Percentiles rank a stretch among this genome's conserved stretches.
phyloP scores from a whole-genome alignment of 2,797 vertebrate species.

The Cyclopterus lumpus region DNA sequence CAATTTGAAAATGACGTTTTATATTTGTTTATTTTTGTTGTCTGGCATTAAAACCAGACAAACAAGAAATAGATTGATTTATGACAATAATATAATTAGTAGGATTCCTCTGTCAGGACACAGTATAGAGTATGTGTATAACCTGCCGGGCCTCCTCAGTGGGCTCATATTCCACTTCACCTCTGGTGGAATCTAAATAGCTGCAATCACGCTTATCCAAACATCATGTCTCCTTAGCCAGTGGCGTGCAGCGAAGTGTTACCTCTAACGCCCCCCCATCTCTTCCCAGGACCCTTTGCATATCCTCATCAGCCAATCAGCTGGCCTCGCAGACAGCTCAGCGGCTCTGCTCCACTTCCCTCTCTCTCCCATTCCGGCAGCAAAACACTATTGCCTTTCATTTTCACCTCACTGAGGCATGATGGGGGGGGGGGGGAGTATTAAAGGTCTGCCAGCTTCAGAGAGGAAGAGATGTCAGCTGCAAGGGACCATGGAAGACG shows the following conservation, averaged over 20 bases:
- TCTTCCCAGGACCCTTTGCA: conserved; percentile 34
- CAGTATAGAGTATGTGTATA: neutral
- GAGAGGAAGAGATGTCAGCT: conserved; percentile 52
- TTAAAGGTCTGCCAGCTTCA: conserved; percentile 49
- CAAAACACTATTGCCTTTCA: conserved; percentile 59
- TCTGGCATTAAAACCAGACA: neutral
- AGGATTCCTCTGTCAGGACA: neutral
- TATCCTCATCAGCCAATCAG: conserved; percentile 44
- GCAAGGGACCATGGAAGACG: conserved; percentile 32
- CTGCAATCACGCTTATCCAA: conserved; percentile 64
- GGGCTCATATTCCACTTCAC: neutral
- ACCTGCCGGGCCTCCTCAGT: neutral
- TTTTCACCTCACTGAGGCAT: conserved; percentile 59
- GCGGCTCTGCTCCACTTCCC: conserved; percentile 39
- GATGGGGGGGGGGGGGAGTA: neutral
- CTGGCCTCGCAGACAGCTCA: conserved; percentile 33
- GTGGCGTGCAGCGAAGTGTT: conserved; percentile 32
- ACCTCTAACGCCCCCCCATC: conserved; percentile 30
- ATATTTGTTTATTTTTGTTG: neutral
- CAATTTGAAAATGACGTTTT: neutral
- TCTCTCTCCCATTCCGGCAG: conserved; percentile 34
- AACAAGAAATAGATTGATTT: neutral
- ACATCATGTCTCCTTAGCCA: conserved; percentile 46
- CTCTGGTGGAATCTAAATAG: conserved; percentile 19
- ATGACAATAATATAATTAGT: neutral